These are phyloP conservation scores for Helleia helle DNA, from an alignment of 2,888 invertebrate genomes.

Conservation along the genomic window DNA sequence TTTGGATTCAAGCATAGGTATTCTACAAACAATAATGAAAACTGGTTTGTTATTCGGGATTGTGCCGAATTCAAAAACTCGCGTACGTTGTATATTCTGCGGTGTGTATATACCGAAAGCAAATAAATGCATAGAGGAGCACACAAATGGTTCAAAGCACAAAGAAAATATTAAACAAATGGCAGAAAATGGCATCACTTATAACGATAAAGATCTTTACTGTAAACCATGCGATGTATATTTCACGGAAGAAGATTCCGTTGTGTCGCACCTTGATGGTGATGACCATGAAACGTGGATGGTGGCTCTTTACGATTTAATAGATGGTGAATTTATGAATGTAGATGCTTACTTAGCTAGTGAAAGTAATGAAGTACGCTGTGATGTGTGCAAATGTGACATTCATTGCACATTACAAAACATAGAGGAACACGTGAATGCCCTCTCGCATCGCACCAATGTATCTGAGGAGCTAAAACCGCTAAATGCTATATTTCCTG, in stretches of 20 bases:
- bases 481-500: constrained; percentile 40
- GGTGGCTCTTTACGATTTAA: constrained; percentile 40
- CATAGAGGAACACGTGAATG: constrained; percentile 43
- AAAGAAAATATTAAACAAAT: constrained; percentile 43
- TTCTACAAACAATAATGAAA: constrained; percentile 36
- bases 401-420: constrained; percentile 33
- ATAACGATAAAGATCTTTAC: constrained; percentile 31
- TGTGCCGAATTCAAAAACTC: constrained; percentile 41
- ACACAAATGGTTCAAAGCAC: constrained; percentile 45
- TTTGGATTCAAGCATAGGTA: neutral
- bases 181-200: constrained; percentile 40
- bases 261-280: constrained; percentile 35
- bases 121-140: constrained; percentile 50
- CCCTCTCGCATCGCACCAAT: constrained; percentile 35
- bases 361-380: constrained; percentile 37
- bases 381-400: constrained; percentile 37
- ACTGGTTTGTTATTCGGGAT: constrained; percentile 40
- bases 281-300: constrained; percentile 46
- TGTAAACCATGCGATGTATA: constrained; percentile 41
- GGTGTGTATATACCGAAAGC: constrained; percentile 50
- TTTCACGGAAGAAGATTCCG: constrained; percentile 36
- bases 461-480: constrained; percentile 40
- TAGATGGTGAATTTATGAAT: constrained; percentile 44
- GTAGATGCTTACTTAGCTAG: constrained; percentile 37
- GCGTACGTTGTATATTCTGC: constrained; percentile 48